Conservation (phyloP, 2,113 vertebrate species). For the Hymenochirus boettgeri region DNA sequence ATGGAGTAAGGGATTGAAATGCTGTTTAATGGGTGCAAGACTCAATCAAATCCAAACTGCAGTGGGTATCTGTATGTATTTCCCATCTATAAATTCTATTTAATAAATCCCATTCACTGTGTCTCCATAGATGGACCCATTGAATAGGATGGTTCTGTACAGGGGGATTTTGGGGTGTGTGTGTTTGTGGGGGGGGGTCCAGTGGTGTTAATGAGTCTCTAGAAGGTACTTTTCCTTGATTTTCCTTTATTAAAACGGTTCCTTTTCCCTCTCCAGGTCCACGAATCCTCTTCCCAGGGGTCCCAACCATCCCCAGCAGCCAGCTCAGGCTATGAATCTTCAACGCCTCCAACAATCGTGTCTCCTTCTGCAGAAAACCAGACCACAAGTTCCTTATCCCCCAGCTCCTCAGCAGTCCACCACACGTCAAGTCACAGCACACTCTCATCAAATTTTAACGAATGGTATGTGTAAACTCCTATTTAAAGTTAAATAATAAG, state of each 20-base stretch:
- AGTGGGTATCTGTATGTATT: no score
- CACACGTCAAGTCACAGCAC: slow-evolving; percentile 95
- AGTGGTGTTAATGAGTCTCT: not conserved
- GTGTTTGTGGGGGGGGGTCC: not conserved
- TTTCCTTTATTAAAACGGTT: not conserved
- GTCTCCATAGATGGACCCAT: no score
- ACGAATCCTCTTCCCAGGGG: slow-evolving; percentile 87
- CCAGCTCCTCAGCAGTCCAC: slow-evolving; percentile 90
- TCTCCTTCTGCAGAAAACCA: slow-evolving; percentile 98
- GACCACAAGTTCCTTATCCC: slow-evolving; percentile 93
- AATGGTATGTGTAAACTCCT: slow-evolving; percentile 98
- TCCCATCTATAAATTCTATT: no score
- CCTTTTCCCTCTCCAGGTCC: slow-evolving; percentile 75
- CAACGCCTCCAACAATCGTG: slow-evolving; percentile 96
- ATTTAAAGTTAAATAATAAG: slow-evolving; percentile 71
- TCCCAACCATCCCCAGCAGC: slow-evolving; percentile 95
- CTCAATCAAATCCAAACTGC: no score
- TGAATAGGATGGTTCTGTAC: no score
- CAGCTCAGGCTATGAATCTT: slow-evolving; percentile 98
- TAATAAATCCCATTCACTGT: no score
- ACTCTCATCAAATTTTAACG: slow-evolving; percentile 99
- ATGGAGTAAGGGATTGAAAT: no score
- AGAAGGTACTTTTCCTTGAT: not conserved
- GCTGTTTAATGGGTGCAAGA: no score
- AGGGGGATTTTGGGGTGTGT: no score